A percentile compares a stretch with the other conserved stretches of the same genome.
Evolutionary conservation across 2,113 vertebrate species (phyloP).

Genomic region (Hypomesus transpacificus): DNA sequence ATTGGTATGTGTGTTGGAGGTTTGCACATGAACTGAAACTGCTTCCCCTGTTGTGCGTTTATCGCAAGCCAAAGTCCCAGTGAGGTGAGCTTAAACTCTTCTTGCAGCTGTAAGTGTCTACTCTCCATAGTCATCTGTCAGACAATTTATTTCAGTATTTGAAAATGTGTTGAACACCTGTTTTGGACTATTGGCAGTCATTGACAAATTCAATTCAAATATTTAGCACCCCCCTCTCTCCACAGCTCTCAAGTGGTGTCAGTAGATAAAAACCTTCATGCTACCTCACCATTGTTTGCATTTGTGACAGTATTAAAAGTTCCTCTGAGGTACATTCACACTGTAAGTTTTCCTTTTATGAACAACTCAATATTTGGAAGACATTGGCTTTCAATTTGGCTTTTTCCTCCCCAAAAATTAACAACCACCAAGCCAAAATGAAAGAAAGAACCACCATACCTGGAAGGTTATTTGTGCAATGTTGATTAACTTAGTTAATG

Average conservation of each 20-base stretch:
- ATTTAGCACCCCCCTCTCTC: too few species aligned
- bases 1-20: slow-evolving; percentile 32
- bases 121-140: not conserved
- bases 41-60: slow-evolving; percentile 36
- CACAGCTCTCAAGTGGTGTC: slow-evolving; percentile 10
- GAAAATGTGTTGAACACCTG: not conserved
- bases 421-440: slow-evolving; percentile 42
- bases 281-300: slow-evolving; percentile 62
- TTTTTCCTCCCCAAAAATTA: slow-evolving; percentile 13
- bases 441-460: too few species aligned
- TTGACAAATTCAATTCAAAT: too few species aligned
- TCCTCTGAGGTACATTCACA: slow-evolving; percentile 28
- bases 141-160: not conserved
- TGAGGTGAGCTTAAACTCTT: not conserved
- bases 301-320: slow-evolving; percentile 52
- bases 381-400: slow-evolving; percentile 6
- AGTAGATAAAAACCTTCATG: slow-evolving; percentile 26
- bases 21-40: slow-evolving; percentile 40
- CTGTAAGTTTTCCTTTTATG: slow-evolving; percentile 26
- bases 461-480: slow-evolving; percentile 19
- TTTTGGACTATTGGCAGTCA: not conserved
- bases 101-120: slow-evolving; percentile 13
- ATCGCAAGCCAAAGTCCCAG: slow-evolving; percentile 34
- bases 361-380: slow-evolving; percentile 2
- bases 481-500: slow-evolving; percentile 8